Evolutionary conservation across 2,113 vertebrate species (phyloP).

Genomic region (Orycteropus afer): DNA sequence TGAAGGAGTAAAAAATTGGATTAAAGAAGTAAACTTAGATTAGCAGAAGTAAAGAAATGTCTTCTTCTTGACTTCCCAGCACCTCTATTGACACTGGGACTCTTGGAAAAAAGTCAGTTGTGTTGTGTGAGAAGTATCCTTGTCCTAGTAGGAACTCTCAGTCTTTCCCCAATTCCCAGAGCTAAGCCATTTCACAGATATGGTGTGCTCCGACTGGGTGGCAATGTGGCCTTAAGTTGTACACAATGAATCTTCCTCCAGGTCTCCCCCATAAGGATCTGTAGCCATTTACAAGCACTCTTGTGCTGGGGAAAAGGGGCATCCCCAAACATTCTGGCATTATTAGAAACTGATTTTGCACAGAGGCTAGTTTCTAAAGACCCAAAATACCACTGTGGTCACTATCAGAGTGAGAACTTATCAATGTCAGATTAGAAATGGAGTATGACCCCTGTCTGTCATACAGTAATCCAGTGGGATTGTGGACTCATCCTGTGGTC

Average conservation of each 20-base stretch:
- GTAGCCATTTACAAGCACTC: neutral
- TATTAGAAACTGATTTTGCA: neutral
- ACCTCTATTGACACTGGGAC: neutral
- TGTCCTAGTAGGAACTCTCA: neutral
- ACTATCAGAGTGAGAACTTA: neutral
- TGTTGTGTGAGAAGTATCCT: neutral
- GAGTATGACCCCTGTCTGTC: neutral
- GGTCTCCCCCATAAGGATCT: neutral
- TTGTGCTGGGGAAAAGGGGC: neutral
- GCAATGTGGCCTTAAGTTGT: neutral
- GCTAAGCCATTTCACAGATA: neutral
- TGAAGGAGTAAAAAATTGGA: neutral
- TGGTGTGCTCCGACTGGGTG: neutral
- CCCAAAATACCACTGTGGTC: neutral
- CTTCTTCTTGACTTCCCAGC: neutral
- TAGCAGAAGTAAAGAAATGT: neutral
- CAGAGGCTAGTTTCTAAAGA: too few relatives aligned
- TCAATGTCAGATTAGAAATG: neutral
- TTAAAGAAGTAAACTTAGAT: neutral
- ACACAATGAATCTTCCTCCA: neutral
- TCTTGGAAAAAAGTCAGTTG: neutral
- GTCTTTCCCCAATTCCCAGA: neutral
- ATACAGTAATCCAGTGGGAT: neutral
- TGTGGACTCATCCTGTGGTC: neutral
- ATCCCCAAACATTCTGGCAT: neutral